These are phyloP conservation scores for Neotragus moschatus DNA, from an alignment of 2,113 vertebrate genomes.

Conservation along the genomic window DNA sequence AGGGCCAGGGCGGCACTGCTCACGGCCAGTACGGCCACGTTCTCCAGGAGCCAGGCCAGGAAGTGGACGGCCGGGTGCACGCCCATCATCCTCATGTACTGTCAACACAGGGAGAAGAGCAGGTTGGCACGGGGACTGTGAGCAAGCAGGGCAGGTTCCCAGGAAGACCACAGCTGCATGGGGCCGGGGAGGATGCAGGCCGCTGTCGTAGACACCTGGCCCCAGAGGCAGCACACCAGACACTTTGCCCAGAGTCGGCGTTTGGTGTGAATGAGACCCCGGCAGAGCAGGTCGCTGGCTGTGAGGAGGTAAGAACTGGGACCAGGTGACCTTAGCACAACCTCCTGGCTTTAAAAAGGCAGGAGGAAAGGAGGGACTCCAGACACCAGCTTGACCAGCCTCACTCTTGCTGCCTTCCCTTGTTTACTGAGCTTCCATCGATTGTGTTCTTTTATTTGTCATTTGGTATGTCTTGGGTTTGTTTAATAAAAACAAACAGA, in stretches of 20 bases:
- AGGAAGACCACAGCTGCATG: not conserved
- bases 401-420: fast-evolving
- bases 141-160: fast-evolving
- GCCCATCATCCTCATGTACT: conserved; percentile 83
- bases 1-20: conserved; percentile 70
- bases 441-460: not conserved
- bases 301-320: not conserved
- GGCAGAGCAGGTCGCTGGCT: fast-evolving
- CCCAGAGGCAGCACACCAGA: fast-evolving
- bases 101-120: not conserved
- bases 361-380: not conserved
- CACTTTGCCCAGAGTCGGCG: not conserved
- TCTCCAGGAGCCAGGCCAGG: conserved; percentile 83
- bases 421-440: fast-evolving
- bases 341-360: not conserved
- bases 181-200: fast-evolving
- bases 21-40: conserved; percentile 55
- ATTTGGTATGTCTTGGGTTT: not conserved
- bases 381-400: not conserved
- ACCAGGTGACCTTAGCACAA: not conserved
- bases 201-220: not conserved
- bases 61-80: conserved; percentile 74
- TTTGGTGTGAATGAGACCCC: fast-evolving
- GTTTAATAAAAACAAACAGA: not conserved
- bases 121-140: not conserved